Evolutionary conservation across 2,888 invertebrate genomes (phyloP).

Genomic region (Matsumyia berberina): DNA sequence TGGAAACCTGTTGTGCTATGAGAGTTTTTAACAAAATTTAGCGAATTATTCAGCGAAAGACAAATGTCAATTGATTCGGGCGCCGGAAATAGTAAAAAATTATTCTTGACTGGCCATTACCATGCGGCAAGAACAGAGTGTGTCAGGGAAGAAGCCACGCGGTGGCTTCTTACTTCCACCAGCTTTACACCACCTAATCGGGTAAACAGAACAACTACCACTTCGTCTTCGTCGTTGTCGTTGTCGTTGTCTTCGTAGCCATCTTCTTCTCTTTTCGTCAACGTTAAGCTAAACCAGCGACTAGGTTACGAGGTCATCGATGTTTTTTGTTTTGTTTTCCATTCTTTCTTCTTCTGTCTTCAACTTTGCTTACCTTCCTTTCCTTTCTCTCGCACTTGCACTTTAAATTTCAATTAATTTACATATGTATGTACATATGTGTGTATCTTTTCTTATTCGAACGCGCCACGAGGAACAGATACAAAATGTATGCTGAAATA

Average conservation of each 20-base stretch:
- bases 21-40: slow-evolving; percentile 19
- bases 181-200: slow-evolving; percentile 57
- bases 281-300: slow-evolving; percentile 63
- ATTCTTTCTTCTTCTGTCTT: slow-evolving; percentile 14
- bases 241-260: slow-evolving; percentile 39
- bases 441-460: too few relatives aligned
- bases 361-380: neutral
- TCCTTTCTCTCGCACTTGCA: slow-evolving; percentile 45
- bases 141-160: slow-evolving; percentile 68
- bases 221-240: slow-evolving; percentile 30
- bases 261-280: slow-evolving; percentile 66
- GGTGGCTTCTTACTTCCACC: slow-evolving; percentile 62
- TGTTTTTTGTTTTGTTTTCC: slow-evolving; percentile 33
- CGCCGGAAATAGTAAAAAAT: slow-evolving; percentile 63
- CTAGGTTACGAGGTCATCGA: slow-evolving; percentile 74
- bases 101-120: slow-evolving; percentile 50
- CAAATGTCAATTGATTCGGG: slow-evolving; percentile 47
- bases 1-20: slow-evolving; percentile 34
- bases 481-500: slow-evolving; percentile 45
- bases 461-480: slow-evolving; percentile 21
- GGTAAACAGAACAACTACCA: slow-evolving; percentile 33
- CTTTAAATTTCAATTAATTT: slow-evolving; percentile 55
- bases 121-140: slow-evolving; percentile 56
- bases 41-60: slow-evolving; percentile 16
- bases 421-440: neutral